Conservation (phyloP, 2,797 vertebrate species). For the Pipistrellus nathusii region DNA sequence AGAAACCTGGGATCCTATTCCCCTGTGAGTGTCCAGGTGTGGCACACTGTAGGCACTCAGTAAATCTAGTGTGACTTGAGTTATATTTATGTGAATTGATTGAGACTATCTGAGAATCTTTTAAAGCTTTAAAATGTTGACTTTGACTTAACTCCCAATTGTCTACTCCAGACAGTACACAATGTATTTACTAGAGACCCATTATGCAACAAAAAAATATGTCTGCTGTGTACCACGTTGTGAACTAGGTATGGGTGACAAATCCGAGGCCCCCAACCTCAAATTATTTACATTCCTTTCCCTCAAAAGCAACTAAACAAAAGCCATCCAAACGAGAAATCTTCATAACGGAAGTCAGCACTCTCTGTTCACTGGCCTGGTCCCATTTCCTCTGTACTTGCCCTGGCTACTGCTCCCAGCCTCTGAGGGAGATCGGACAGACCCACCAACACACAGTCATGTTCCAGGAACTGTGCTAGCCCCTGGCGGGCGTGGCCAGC, state of each 20-base stretch:
- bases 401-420: not conserved
- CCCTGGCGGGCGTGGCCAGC: not conserved
- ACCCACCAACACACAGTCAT: not conserved
- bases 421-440: not conserved
- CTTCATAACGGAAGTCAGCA: not conserved
- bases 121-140: constrained; percentile 35
- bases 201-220: not conserved
- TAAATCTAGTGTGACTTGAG: not conserved
- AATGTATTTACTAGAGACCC: not conserved
- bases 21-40: not conserved
- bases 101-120: constrained; percentile 3
- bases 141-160: not conserved
- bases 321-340: not conserved
- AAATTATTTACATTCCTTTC: not conserved
- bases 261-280: not conserved
- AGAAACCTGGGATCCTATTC: not conserved
- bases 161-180: not conserved
- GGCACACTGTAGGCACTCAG: not conserved
- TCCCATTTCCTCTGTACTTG: constrained; percentile 44
- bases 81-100: not conserved
- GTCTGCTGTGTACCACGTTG: not conserved
- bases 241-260: not conserved
- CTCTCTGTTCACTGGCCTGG: not conserved
- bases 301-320: not conserved
- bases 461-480: not conserved